phyloP scores from a whole-genome alignment of 2,797 vertebrate species.

The Sebastes trivittatus region DNA sequence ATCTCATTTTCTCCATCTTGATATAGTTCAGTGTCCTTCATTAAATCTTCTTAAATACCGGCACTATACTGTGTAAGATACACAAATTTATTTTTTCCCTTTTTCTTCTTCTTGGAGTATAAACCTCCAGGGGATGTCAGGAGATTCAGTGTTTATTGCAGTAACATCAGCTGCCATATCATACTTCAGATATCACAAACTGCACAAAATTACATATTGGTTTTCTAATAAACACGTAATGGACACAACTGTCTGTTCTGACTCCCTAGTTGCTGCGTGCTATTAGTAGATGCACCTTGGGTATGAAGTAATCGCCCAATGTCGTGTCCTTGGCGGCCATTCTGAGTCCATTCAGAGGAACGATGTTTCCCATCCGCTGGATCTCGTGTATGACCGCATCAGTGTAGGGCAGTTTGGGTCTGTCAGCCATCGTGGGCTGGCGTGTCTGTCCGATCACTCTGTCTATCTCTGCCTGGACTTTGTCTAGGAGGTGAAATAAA shows the following conservation, averaged over 20 bases:
- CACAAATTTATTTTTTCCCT: neutral
- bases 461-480: conserved; percentile 88
- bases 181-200: neutral
- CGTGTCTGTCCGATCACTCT: conserved; percentile 76
- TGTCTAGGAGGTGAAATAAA: conserved; percentile 67
- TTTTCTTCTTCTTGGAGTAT: neutral
- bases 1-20: neutral
- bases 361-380: conserved; percentile 85
- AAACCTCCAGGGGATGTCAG: neutral
- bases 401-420: conserved; percentile 85
- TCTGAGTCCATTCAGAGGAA: conserved; percentile 81
- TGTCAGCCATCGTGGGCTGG: conserved; percentile 76
- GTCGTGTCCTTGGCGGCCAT: conserved; percentile 68
- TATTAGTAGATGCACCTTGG: conserved; percentile 81
- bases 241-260: neutral
- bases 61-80: too few relatives aligned
- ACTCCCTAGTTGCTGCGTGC: neutral
- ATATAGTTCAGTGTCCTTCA: neutral
- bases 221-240: neutral
- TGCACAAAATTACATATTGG: neutral
- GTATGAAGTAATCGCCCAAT: conserved; percentile 82
- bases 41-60: too few relatives aligned
- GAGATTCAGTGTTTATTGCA: too few relatives aligned
- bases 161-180: too few relatives aligned
- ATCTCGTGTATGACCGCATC: conserved; percentile 89